A percentile compares a stretch with the other conserved stretches of the same genome.
These are phyloP conservation scores for Odontomyia ornata DNA, from an alignment of 2,888 invertebrate species.

Conservation along the genomic window DNA sequence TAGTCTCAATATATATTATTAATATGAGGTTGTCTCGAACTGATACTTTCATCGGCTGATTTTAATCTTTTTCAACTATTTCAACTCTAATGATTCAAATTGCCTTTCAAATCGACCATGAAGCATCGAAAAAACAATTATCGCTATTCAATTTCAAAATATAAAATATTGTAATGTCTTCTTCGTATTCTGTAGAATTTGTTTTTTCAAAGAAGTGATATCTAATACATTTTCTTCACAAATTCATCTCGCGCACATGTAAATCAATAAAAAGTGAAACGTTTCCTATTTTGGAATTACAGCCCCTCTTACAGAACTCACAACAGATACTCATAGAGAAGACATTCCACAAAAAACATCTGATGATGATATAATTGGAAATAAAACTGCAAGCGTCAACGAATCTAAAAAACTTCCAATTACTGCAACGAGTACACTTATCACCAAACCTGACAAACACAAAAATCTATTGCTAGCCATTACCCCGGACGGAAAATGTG, in stretches of 20 bases:
- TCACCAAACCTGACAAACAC: slow-evolving; percentile 49
- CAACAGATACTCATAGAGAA: neutral
- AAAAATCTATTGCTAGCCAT: slow-evolving; percentile 70
- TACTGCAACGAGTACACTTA: slow-evolving; percentile 39
- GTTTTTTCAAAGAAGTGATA: neutral
- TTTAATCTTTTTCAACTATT: too few species aligned
- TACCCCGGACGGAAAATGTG: slow-evolving; percentile 70
- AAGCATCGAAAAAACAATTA: too few species aligned
- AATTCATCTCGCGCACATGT: neutral
- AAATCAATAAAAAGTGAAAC: neutral
- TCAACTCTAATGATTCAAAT: too few species aligned
- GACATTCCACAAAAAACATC: neutral
- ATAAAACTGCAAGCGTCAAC: neutral
- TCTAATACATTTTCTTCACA: neutral
- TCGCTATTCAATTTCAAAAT: too few species aligned
- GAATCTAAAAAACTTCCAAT: slow-evolving; percentile 23
- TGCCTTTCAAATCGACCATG: too few species aligned
- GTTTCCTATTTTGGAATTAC: slow-evolving; percentile 34
- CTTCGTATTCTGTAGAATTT: too few species aligned
- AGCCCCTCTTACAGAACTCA: slow-evolving; percentile 21
- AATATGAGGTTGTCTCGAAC: too few species aligned
- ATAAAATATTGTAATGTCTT: neutral
- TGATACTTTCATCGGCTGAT: too few species aligned
- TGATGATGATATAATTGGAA: neutral
- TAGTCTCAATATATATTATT: too few species aligned